phyloP scores from a whole-genome alignment of 2,113 vertebrate genomes.

The Tragelaphus imberbis region DNA sequence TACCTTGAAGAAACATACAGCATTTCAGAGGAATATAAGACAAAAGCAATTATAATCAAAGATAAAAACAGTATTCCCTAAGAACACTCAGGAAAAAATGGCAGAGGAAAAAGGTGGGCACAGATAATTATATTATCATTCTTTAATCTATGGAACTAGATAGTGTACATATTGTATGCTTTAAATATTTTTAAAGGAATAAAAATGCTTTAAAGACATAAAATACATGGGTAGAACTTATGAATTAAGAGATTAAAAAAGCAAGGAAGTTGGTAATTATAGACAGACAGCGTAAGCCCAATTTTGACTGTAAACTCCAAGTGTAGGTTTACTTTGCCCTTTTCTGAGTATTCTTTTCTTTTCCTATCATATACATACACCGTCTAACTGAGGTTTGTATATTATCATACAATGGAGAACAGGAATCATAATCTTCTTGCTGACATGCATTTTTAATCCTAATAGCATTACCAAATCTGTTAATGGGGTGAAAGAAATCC shows the following conservation, averaged over 20 bases:
- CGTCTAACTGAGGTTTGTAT: neutral
- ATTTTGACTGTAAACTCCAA: neutral
- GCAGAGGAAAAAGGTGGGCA: neutral
- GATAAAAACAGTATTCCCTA: neutral
- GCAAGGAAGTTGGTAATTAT: neutral
- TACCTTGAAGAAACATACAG: neutral
- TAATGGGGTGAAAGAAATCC: neutral
- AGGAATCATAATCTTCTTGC: neutral
- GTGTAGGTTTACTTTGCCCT: too few relatives aligned
- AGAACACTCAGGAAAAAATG: neutral
- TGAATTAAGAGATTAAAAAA: neutral
- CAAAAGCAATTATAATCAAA: neutral
- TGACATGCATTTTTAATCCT: neutral
- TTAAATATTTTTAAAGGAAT: neutral
- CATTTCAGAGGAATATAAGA: neutral
- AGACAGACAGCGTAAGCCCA: neutral
- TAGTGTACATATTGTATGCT: neutral
- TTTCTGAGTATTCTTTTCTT: neutral
- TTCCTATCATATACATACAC: neutral
- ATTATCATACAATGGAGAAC: neutral
- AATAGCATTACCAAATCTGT: neutral
- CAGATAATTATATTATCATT: neutral
- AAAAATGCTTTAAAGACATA: neutral
- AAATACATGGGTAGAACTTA: neutral
- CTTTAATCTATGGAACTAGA: neutral